Evolutionary conservation across 2,113 vertebrate genomes (phyloP).

Genomic region (Taurulus bubalis): DNA sequence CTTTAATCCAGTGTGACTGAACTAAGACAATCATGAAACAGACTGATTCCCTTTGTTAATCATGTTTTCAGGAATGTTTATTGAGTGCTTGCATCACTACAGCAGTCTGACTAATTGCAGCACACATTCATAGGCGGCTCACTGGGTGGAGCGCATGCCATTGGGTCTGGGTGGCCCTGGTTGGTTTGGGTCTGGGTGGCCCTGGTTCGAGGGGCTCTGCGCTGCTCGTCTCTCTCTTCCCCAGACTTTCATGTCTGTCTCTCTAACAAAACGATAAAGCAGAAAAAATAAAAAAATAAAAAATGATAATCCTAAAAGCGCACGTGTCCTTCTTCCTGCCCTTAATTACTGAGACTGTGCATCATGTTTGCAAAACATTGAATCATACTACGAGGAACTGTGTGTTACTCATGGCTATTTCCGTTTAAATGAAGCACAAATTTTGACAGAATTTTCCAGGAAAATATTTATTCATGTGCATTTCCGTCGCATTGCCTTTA

Average conservation of each 20-base stretch:
- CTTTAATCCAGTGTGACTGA: constrained; percentile 4
- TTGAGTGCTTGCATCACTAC: background rate
- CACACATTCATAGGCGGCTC: background rate
- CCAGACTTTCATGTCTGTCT: background rate
- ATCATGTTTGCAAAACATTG: background rate
- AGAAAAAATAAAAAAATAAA: background rate
- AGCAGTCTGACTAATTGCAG: background rate
- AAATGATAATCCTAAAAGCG: background rate
- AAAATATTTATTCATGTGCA: too few relatives aligned
- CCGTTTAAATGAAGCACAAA: too few relatives aligned
- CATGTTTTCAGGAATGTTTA: constrained; percentile 15
- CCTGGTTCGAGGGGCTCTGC: background rate
- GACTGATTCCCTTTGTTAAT: constrained; percentile 6
- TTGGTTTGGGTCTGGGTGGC: too few relatives aligned
- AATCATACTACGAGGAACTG: background rate
- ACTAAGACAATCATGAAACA: constrained; percentile 5
- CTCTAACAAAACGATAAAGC: background rate
- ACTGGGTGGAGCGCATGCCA: background rate
- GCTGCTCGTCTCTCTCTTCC: background rate
- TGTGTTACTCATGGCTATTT: background rate
- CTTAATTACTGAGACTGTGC: background rate
- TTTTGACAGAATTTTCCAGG: too few relatives aligned
- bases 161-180: constrained; percentile 1
- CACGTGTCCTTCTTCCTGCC: background rate
- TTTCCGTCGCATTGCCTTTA: background rate